Percentiles rank a stretch among this genome's conserved stretches.
These are phyloP conservation scores for Shargacucullia verbasci DNA, from an alignment of 2,888 invertebrate species.

Conservation along the genomic window DNA sequence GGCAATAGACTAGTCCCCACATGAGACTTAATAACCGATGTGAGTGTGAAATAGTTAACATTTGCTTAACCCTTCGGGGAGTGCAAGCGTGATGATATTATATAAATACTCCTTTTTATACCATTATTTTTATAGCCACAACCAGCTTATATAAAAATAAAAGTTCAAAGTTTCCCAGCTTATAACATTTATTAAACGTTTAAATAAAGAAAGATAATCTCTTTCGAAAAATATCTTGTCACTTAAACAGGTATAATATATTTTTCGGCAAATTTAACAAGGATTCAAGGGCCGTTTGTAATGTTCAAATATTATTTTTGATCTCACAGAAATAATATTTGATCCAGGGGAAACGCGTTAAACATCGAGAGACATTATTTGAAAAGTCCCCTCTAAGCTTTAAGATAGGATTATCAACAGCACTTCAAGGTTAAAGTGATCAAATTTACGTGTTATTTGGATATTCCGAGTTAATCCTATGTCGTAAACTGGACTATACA, in stretches of 20 bases:
- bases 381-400: not conserved
- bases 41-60: no score
- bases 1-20: no score
- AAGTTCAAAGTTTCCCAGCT: no score
- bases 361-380: not conserved
- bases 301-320: constrained; percentile 34
- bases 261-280: constrained; percentile 7
- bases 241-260: not conserved
- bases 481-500: not conserved
- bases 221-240: constrained; percentile 15
- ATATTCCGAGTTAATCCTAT: not conserved
- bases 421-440: constrained; percentile 7
- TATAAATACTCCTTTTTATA: no score
- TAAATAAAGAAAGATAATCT: not conserved
- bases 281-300: constrained; percentile 10
- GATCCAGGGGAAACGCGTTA: constrained; percentile 15
- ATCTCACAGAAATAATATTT: not conserved
- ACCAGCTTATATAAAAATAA: no score
- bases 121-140: no score
- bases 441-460: not conserved
- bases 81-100: no score
- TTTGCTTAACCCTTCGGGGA: no score
- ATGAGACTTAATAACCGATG: no score
- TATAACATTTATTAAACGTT: not conserved
- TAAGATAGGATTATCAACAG: constrained; percentile 8